Percentiles rank a stretch among this genome's conserved stretches.
phyloP scores from a whole-genome alignment of 2,797 vertebrate species.

The Carapus acus region DNA sequence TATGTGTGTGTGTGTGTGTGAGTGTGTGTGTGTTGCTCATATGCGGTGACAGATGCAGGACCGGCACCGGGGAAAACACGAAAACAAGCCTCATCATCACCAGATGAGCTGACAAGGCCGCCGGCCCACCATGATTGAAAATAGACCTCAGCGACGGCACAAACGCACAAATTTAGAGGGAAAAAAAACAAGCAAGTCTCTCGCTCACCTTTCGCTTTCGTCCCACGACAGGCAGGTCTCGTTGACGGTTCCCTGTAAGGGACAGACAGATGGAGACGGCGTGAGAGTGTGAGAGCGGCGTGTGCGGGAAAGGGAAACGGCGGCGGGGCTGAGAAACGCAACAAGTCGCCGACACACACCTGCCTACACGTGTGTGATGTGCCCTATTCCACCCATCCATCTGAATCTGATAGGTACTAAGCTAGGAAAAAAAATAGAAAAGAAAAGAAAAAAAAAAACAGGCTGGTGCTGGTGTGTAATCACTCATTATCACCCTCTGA shows the following conservation, averaged over 20 bases:
- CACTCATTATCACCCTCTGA: slow-evolving; percentile 22
- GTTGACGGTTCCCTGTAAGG: slow-evolving; percentile 87
- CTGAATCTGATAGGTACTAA: no score
- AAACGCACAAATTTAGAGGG: slow-evolving; percentile 6
- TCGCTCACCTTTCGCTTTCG: slow-evolving; percentile 87
- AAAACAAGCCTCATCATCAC: slow-evolving; percentile 12
- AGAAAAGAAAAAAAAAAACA: slow-evolving; percentile 46
- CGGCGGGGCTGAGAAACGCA: slow-evolving; percentile 56
- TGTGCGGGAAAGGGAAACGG: slow-evolving; percentile 31
- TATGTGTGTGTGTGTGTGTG: slow-evolving; percentile 10
- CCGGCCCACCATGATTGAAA: background rate
- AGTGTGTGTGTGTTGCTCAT: slow-evolving; percentile 11
- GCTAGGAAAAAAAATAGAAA: no score
- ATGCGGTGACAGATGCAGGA: slow-evolving; percentile 28
- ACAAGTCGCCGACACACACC: slow-evolving; percentile 50
- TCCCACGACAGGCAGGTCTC: slow-evolving; percentile 98
- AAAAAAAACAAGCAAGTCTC: slow-evolving; percentile 26
- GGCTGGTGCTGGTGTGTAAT: slow-evolving; percentile 36
- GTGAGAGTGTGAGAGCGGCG: slow-evolving; percentile 41
- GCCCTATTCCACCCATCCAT: no score
- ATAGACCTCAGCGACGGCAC: slow-evolving; percentile 12
- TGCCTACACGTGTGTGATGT: slow-evolving; percentile 33
- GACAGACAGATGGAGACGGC: slow-evolving; percentile 53
- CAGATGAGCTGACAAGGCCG: slow-evolving; percentile 20
- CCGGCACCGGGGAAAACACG: slow-evolving; percentile 6